phyloP scores from a whole-genome alignment of 2,888 invertebrate genomes.

The Limenitis camilla region DNA sequence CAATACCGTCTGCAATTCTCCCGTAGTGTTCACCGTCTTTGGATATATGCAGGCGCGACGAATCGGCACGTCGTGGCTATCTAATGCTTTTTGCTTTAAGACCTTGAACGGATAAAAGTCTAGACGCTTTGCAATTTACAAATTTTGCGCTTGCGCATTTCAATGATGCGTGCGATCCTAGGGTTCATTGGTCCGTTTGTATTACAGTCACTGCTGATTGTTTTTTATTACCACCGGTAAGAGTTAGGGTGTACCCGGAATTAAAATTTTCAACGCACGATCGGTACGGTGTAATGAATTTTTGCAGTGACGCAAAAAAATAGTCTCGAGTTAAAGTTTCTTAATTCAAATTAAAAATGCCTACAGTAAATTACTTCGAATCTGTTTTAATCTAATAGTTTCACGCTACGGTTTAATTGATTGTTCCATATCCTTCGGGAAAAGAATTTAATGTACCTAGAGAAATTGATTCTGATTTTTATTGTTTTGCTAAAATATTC shows the following conservation, averaged over 20 bases:
- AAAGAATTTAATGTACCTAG: constrained; percentile 26
- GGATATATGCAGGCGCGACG: constrained; percentile 45
- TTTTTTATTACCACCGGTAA: constrained; percentile 41
- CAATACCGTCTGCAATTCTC: constrained; percentile 41
- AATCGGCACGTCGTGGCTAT: constrained; percentile 41
- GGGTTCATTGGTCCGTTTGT: constrained; percentile 61
- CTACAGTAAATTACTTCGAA: constrained; percentile 28
- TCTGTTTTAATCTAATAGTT: constrained; percentile 41
- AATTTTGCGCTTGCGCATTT: constrained; percentile 65
- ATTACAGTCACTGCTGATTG: constrained; percentile 39
- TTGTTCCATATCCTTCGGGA: constrained; percentile 32
- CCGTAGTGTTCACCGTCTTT: constrained; percentile 27
- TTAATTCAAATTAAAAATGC: constrained; percentile 43
- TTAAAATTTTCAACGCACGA: constrained; percentile 65
- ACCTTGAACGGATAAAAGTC: constrained; percentile 60
- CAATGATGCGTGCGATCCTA: constrained; percentile 58
- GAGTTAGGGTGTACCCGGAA: constrained; percentile 46
- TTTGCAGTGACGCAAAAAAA: constrained; percentile 59
- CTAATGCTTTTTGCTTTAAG: constrained; percentile 44
- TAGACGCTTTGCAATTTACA: constrained; percentile 64
- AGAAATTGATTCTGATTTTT: constrained; percentile 29
- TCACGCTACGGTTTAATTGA: constrained; percentile 47
- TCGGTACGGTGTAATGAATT: constrained; percentile 48
- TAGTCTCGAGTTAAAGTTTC: constrained; percentile 40
- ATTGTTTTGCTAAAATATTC: constrained; percentile 22